Conservation (phyloP, 2,113 vertebrate genomes). For the Rostratula benghalensis region DNA sequence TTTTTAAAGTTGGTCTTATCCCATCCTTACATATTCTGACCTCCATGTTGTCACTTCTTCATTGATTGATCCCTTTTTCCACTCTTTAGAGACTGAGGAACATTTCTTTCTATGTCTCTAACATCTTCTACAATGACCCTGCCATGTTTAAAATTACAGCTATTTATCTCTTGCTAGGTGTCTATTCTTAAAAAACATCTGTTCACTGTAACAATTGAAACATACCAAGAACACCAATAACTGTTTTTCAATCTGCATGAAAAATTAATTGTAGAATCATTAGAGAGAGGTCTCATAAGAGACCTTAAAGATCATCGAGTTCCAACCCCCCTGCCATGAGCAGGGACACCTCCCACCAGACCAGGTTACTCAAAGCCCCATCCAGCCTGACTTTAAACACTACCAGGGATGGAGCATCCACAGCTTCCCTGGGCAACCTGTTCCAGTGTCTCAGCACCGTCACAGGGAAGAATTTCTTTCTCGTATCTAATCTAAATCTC, state of each 20-base stretch:
- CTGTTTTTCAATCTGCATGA: not conserved
- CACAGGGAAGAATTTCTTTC: no score
- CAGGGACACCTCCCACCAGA: no score
- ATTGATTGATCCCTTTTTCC: not conserved
- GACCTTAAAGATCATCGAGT: no score
- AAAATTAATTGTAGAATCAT: not conserved
- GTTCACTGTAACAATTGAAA: not conserved
- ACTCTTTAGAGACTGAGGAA: not conserved
- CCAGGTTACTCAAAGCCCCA: no score
- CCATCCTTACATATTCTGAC: not conserved
- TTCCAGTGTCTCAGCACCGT: no score
- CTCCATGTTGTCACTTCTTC: not conserved
- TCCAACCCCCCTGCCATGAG: no score
- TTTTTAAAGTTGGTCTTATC: not conserved
- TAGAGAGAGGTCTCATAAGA: no score
- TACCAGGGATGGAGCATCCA: no score
- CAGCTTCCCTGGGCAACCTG: no score
- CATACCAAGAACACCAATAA: not conserved
- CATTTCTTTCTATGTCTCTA: not conserved
- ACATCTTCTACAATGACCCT: not conserved
- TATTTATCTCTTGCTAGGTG: not conserved
- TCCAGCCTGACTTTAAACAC: no score
- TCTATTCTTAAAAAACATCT: not conserved
- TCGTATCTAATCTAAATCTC: no score
- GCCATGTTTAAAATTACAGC: not conserved